Conservation (phyloP, 2,797 vertebrate genomes). For the Semotilus atromaculatus region DNA sequence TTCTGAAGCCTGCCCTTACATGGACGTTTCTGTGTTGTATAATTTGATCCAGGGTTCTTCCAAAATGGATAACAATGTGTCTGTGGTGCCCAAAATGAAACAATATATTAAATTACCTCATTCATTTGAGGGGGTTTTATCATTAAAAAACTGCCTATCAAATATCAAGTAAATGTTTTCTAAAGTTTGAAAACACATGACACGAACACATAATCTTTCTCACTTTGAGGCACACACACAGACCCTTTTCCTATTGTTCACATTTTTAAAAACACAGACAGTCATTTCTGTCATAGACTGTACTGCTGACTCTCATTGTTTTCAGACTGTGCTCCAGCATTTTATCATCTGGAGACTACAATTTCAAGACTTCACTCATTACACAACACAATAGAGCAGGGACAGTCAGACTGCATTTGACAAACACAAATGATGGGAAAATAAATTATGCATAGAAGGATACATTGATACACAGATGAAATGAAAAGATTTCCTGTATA, state of each 20-base stretch:
- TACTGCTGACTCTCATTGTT: conserved; percentile 4
- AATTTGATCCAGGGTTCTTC: conserved; percentile 49
- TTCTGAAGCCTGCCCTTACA: conserved; percentile 39
- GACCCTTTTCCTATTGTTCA: neutral
- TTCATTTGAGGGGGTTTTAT: neutral
- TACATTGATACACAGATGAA: neutral
- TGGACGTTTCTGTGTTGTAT: conserved; percentile 13
- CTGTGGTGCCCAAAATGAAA: neutral
- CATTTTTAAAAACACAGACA: conserved; percentile 11
- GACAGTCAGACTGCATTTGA: neutral
- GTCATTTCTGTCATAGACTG: neutral
- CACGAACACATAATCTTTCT: neutral
- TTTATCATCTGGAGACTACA: neutral
- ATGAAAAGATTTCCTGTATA: neutral
- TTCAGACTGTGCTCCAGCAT: conserved; percentile 17
- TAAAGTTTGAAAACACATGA: neutral
- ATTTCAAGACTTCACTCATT: neutral
- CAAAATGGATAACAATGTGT: conserved; percentile 4
- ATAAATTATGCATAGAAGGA: neutral
- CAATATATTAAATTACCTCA: conserved; percentile 32
- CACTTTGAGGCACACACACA: neutral
- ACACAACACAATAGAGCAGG: neutral
- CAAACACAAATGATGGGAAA: neutral
- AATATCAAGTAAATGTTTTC: neutral
- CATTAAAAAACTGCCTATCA: neutral